Base-by-base conservation (phyloP, 2,797 vertebrate species). In the Morelia viridis region DNA sequence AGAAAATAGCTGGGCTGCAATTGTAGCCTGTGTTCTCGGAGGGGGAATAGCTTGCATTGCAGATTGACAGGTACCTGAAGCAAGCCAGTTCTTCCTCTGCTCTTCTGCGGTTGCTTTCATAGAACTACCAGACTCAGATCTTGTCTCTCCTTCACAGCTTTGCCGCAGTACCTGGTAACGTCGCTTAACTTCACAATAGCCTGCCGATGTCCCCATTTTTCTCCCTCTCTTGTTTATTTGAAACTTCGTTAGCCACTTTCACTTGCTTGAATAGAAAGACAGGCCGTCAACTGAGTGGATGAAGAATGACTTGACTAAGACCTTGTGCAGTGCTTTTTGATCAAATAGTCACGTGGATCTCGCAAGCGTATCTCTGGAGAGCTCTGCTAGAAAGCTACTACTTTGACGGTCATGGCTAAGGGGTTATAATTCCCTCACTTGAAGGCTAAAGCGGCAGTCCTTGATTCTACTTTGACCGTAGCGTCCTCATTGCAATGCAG, bases 1-100 rank as follows among this genome's bases (percentile, higher is more conserved):
- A 41, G 19, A 91, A 76, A 90, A 85, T 4, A 87, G 86, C 86
- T 91, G 64, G n/a, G 22, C 85, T 26, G 92, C 80, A 53, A 5
- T 84, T 1, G 0, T 92, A 91, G 90, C 60, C 24, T 1, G 4
- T 88, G 60, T 24, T 8, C 85, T 1, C 62, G 91, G 89, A 6
- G 24, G 84, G 90, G 64, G 87, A 46, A 3, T n/a, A 28, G 10
- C 2, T 31, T 2, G 19, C 1, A 0, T 19, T 12, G 61, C 10
- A 4, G 13, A 28, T 1, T 57, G 0, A 9, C 0, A 12, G 24
- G 6, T 17, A 26, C 88, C 53, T 24, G 2, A 11, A n/a, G 17
- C 50, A 89, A 65, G 4, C 19, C 22, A n/a, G 6, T 8, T 5
- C 65, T 3, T 11, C 86, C 15, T 0, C 35, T n/a, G 62, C 28